Evolutionary conservation across 2,888 invertebrate species (phyloP).

Genomic region (Tridacna crocea): DNA sequence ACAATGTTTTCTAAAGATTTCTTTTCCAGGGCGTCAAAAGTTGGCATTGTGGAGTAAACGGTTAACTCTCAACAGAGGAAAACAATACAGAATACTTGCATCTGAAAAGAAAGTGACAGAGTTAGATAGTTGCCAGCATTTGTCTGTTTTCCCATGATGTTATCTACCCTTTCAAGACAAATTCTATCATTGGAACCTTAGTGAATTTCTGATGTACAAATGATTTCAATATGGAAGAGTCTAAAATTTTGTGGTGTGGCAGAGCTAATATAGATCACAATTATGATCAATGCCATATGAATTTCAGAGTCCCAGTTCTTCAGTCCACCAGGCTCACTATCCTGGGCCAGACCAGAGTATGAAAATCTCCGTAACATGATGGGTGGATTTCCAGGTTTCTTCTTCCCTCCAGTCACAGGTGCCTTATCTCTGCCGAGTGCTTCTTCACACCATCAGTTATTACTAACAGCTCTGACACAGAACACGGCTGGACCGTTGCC

Average conservation of each 20-base stretch:
- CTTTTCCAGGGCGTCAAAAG: background rate
- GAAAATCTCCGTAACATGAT: conserved; percentile 52
- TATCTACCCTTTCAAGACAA: too few species aligned
- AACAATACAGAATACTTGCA: too few species aligned
- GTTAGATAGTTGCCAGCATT: too few species aligned
- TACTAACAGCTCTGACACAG: conserved; percentile 59
- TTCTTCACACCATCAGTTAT: conserved; percentile 54
- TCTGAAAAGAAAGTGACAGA: too few species aligned
- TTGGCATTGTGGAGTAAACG: background rate
- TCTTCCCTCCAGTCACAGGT: conserved; percentile 58
- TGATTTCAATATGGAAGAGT: too few species aligned
- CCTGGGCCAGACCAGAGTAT: conserved; percentile 54
- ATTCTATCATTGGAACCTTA: too few species aligned
- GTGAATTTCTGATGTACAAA: too few species aligned
- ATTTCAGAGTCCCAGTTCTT: conserved; percentile 50
- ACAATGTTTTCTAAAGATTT: background rate
- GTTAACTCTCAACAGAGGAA: background rate
- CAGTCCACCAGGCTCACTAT: conserved; percentile 40
- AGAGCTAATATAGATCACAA: too few species aligned
- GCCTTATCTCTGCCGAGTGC: conserved; percentile 59
- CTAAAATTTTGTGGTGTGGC: too few species aligned
- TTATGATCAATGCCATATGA: background rate
- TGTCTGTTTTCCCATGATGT: too few species aligned
- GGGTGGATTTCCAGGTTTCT: conserved; percentile 53
- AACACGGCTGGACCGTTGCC: conserved; percentile 29